phyloP scores from a whole-genome alignment of 2,888 invertebrate genomes.

The Entomobrya proxima region DNA sequence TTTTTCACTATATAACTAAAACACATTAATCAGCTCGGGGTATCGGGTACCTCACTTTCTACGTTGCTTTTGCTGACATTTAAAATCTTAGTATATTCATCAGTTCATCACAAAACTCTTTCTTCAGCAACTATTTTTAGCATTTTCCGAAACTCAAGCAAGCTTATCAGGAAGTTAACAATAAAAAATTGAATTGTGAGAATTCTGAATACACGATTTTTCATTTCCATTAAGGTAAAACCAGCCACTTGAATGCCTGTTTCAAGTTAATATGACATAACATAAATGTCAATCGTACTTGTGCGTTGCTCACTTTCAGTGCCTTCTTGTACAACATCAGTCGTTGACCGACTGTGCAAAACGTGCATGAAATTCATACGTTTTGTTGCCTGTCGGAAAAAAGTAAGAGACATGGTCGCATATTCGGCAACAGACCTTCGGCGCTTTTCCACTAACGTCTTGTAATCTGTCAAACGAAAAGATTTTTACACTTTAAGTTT shows the following conservation, averaged over 20 bases:
- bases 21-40: no score
- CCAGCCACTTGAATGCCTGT: no score
- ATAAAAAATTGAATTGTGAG: not conserved
- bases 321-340: not conserved
- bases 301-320: no score
- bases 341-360: not conserved
- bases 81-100: no score
- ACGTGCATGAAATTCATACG: not conserved
- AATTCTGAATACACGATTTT: not conserved
- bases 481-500: not conserved
- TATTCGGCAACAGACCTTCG: not conserved
- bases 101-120: no score
- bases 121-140: not conserved
- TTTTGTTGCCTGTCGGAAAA: slow-evolving; percentile 12
- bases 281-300: not conserved
- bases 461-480: not conserved
- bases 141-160: not conserved
- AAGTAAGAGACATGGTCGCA: not conserved
- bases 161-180: not conserved
- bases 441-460: not conserved
- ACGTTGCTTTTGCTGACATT: no score
- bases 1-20: no score
- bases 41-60: not conserved
- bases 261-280: not conserved
- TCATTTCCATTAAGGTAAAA: not conserved